Evolutionary conservation across 2,113 vertebrate genomes (phyloP).

Genomic region (Podarcis cretensis): DNA sequence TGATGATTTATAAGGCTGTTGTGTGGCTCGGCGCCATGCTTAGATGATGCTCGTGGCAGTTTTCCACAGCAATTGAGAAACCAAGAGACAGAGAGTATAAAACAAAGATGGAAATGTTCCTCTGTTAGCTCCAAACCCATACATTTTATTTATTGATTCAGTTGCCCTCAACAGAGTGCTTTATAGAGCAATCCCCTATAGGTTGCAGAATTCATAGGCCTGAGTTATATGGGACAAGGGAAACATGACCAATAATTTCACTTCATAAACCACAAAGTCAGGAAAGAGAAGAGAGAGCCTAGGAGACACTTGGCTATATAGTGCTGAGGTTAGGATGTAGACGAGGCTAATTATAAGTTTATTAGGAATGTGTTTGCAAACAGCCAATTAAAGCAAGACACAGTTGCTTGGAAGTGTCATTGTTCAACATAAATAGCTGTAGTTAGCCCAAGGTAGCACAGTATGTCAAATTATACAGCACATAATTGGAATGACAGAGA

Average conservation of each 20-base stretch:
- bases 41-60: slow-evolving; percentile 3
- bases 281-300: neutral
- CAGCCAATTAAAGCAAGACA: neutral
- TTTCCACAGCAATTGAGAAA: slow-evolving; percentile 1
- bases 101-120: slow-evolving; percentile 2
- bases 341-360: slow-evolving; percentile 14
- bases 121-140: neutral
- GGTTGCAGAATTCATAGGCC: slow-evolving; percentile 8
- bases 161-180: neutral
- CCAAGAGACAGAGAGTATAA: neutral
- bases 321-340: neutral
- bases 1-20: slow-evolving; percentile 4
- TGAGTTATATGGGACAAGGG: neutral
- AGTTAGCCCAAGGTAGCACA: neutral
- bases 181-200: slow-evolving; percentile 1
- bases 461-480: neutral
- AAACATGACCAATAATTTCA: neutral
- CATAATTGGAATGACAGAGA: neutral
- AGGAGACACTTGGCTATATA: slow-evolving; percentile 17
- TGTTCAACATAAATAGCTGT: neutral
- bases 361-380: slow-evolving; percentile 12
- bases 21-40: neutral
- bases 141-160: slow-evolving; percentile 5
- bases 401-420: neutral
- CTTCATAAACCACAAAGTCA: neutral